phyloP scores from a whole-genome alignment of 2,888 invertebrate species.

The Platycheirus albimanus region DNA sequence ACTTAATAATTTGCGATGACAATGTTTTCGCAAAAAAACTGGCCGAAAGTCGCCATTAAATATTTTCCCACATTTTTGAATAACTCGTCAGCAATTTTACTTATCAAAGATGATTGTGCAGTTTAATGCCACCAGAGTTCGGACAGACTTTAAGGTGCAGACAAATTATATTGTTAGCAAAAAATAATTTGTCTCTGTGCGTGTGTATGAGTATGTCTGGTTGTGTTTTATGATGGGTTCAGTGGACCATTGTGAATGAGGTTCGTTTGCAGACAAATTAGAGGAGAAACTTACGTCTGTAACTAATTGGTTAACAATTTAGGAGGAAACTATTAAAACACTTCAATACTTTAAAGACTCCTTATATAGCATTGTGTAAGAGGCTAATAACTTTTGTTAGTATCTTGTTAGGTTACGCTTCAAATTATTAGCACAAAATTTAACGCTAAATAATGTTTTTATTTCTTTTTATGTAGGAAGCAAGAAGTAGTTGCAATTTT shows the following conservation, averaged over 20 bases:
- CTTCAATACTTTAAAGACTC: constrained; percentile 7
- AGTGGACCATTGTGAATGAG: neutral
- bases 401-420: too few species aligned
- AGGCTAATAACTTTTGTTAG: neutral
- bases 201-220: neutral
- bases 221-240: neutral
- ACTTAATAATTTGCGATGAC: constrained; percentile 5
- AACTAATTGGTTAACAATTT: neutral
- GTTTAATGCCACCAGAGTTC: neutral
- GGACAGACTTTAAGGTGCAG: constrained; percentile 9
- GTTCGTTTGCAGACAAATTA: neutral
- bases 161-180: neutral
- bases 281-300: neutral
- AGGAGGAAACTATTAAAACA: constrained; percentile 10
- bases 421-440: too few species aligned
- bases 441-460: too few species aligned
- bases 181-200: constrained; percentile 10
- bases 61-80: constrained; percentile 11
- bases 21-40: constrained; percentile 12
- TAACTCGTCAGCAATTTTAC: constrained; percentile 9
- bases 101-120: too few species aligned
- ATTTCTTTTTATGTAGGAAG: too few species aligned
- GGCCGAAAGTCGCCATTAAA: neutral
- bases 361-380: neutral
- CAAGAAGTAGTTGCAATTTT: too few species aligned